Base-by-base conservation (phyloP, 2,797 vertebrate species). In the Helarctos malayanus region DNA sequence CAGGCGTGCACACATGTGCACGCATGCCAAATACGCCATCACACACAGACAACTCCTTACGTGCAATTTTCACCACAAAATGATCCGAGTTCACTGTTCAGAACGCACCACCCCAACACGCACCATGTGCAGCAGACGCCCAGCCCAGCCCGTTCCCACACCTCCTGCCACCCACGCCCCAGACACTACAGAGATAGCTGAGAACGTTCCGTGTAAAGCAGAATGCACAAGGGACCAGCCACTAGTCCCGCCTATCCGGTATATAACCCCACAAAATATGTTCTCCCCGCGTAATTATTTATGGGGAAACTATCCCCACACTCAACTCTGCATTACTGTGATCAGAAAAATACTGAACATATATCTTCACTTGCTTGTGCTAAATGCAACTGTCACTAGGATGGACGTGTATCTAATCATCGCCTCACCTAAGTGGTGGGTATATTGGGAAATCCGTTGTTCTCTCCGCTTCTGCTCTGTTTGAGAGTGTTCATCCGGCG, bases 331-430 rank as follows among this genome's bases (percentile, higher is more conserved):
- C 78, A 57, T 81, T 47, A 63, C 35, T 45, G 56, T 65, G 81
- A 80, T 38, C 63, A 93, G 84, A 81, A 71, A 95, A 95, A 89
- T 57, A 57, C 35, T 56, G 78, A 49, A 27, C 25, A n/a, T 21
- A 19, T 45, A 65, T 89, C 63, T 87, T 76, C 56, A 78, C 45
- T 59, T 35, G 8, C 23, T 68, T 65, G 47, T 49, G 73, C 56
- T 91, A 91, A 95, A 76, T 29, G 49, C 7, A 35, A 15, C 57
- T 80, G 61, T 85, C 71, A 12, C 54, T 75, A 35, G 32, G 16
- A 29, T 18, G 23, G 41, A 16, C 7, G 45, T 38, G 5, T 14
- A 38, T 71, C 61, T 89, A 49, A 54, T 29, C 75, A 13, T 0
- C 68, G 32, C 52, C 61, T 59, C 8, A 69, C 61, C 35, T 45